Conservation (phyloP, 2,113 vertebrate species). For the Delphinus delphis region DNA sequence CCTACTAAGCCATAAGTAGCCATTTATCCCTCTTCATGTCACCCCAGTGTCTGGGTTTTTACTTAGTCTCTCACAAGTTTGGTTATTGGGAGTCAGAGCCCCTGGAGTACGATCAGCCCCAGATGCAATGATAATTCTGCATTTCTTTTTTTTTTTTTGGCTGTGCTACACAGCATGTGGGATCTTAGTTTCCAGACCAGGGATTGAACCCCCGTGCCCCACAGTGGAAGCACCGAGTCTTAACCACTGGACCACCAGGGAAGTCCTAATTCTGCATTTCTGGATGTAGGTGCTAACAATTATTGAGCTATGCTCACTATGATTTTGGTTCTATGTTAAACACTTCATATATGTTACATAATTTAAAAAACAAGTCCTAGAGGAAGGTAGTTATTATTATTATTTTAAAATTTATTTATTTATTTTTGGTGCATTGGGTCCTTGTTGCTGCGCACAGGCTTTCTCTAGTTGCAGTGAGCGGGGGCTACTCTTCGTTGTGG, state of each 20-base stretch:
- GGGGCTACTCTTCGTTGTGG: too few relatives aligned
- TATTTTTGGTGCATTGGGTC: too few relatives aligned
- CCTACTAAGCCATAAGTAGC: not conserved
- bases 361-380: not conserved
- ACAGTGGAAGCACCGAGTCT: too few relatives aligned
- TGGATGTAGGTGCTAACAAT: not conserved
- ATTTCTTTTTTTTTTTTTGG: not conserved
- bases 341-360: not conserved
- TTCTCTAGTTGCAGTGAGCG: too few relatives aligned
- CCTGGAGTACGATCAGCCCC: not conserved
- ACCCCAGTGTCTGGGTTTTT: not conserved
- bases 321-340: not conserved
- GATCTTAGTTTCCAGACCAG: too few relatives aligned
- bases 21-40: not conserved
- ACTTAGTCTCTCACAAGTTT: not conserved
- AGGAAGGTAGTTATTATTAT: not conserved
- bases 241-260: too few relatives aligned
- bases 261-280: not conserved
- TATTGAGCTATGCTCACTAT: not conserved
- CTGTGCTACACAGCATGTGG: too few relatives aligned
- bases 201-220: too few relatives aligned
- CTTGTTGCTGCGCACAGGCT: too few relatives aligned
- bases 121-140: not conserved
- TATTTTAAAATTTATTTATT: not conserved
- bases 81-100: not conserved